Evolutionary conservation across 2,113 vertebrate species (phyloP).

Genomic region (Macquaria australasica): DNA sequence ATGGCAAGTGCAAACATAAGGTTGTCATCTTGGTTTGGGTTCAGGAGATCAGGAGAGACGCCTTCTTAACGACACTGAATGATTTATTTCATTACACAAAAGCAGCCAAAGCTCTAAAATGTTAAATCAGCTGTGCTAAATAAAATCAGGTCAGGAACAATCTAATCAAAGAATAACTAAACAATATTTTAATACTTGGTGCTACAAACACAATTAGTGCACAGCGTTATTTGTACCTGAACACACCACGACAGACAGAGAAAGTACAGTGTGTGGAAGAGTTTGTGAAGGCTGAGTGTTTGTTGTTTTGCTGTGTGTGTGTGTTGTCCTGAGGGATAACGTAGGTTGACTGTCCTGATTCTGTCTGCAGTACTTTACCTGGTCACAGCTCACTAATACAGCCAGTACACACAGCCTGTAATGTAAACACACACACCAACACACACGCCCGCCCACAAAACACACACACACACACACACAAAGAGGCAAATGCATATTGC

Average conservation of each 20-base stretch:
- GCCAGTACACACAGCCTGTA: slow-evolving; percentile 10
- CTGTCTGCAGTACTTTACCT: slow-evolving; percentile 82
- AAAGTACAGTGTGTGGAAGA: neutral
- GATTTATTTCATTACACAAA: no score
- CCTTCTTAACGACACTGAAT: no score
- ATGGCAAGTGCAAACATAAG: no score
- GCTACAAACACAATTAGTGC: neutral
- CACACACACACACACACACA: neutral
- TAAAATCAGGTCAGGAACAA: no score
- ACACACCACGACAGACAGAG: neutral
- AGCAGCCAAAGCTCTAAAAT: no score
- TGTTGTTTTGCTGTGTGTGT: slow-evolving; percentile 20
- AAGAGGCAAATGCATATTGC: slow-evolving; percentile 14
- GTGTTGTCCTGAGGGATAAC: slow-evolving; percentile 71
- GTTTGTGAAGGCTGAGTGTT: slow-evolving; percentile 1
- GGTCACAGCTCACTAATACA: slow-evolving; percentile 79
- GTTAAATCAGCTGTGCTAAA: no score
- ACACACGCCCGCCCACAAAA: slow-evolving; percentile 23
- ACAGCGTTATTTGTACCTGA: neutral
- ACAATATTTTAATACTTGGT: neutral
- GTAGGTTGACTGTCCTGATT: slow-evolving; percentile 74
- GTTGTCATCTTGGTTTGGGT: no score
- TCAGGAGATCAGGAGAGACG: no score
- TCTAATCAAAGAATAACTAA: neutral
- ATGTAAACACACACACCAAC: slow-evolving; percentile 20